Percentiles rank a stretch among this genome's conserved stretches.
Evolutionary conservation across 2,888 invertebrate genomes (phyloP).

Genomic region (Drosophila macrothrix): DNA sequence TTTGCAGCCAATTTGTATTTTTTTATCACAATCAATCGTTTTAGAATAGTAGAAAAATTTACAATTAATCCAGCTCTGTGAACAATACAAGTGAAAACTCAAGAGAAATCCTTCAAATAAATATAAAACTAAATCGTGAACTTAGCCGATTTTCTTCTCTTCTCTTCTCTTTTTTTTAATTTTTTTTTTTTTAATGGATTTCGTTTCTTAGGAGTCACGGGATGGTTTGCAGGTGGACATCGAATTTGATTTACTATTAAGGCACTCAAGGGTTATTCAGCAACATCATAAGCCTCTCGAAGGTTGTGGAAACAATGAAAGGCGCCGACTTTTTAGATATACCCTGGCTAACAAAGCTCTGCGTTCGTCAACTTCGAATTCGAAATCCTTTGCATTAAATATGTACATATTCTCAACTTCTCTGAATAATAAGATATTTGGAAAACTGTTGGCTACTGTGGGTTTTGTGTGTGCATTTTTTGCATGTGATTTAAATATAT

Average conservation of each 20-base stretch:
- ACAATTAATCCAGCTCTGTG: background rate
- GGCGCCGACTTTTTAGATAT: background rate
- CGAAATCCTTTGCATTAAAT: background rate
- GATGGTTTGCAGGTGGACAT: slow-evolving; percentile 2
- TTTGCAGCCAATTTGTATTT: background rate
- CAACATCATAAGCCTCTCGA: fast-evolving
- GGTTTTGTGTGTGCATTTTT: background rate
- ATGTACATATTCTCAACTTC: background rate
- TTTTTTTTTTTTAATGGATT: background rate
- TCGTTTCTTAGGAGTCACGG: slow-evolving; percentile 14
- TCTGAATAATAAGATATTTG: background rate
- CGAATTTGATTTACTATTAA: background rate
- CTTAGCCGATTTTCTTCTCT: background rate
- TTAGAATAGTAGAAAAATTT: background rate
- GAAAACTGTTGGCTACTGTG: background rate
- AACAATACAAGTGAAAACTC: background rate
- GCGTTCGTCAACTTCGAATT: background rate
- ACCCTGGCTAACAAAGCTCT: background rate
- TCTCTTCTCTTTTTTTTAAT: too few species aligned
- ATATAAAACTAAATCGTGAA: background rate
- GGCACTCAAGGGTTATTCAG: background rate
- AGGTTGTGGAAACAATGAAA: background rate
- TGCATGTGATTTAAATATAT: background rate
- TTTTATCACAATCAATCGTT: background rate
- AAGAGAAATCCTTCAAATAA: background rate